Evolutionary conservation across 2,113 vertebrate species (phyloP), one percentile per base, ranked within the genome.

Genomic region (Heteronetta atricapilla): DNA sequence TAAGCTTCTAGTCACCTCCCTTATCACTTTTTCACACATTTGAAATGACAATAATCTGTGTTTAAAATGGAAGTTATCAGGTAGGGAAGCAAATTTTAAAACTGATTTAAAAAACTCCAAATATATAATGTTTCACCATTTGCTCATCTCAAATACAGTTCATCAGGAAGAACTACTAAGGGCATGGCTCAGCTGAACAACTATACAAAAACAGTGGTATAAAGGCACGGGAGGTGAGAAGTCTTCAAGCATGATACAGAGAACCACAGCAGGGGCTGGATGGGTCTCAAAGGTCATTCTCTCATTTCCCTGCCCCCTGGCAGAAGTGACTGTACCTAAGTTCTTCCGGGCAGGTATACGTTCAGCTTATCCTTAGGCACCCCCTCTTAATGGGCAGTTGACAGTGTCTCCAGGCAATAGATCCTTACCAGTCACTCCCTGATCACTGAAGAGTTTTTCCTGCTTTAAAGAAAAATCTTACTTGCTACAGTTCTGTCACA

Each of bases 1-100:
- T 63, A 76, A 95, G 96, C 53, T 92, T 95, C 78, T 89, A 97
- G 95, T 96, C 93, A 95, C 86, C 96, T 96, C 93, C 90, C 82
- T 96, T 93, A 93, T 93, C 82, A 28, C 69, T 91, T 94, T 94
- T 94, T 75, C 5, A 26, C 86, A 91, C 66, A 56, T 74, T 90
- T 75, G 48, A 79, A 89, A 92, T 2, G 2, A 67, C 53, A 86
- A 20, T 56, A 88, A 90, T 85, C 22, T 84, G n/a, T 40, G 40
- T 88, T 88, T 78, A 60, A 87, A 87, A 78, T 33, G 4, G 50
- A 86, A 22, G n/a, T 38, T 42, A 82, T 69, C 74, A 70, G 55
- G 79, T 46, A 82, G 77, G 81, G 44, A 90, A 88, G 48, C 10
- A 87, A 62, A 86, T 75, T 81, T 82, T 20, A 58, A 67, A 94